A percentile compares a stretch with the other conserved stretches of the same genome.
Evolutionary conservation across 2,888 invertebrate species (phyloP).

Genomic region (Cremastinae sp.): DNA sequence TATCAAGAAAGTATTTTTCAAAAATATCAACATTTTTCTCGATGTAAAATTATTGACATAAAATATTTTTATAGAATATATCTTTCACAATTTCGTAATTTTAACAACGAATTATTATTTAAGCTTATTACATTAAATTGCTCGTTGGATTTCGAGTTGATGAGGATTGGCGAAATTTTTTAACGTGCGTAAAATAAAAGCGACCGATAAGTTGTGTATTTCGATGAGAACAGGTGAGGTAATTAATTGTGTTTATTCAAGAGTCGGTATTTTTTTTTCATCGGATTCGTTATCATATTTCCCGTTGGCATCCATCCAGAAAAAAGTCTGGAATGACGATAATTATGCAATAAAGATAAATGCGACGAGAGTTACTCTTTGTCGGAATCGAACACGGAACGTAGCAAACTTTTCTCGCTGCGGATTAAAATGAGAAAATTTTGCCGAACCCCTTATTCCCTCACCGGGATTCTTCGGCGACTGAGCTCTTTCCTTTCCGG

Average conservation of each 20-base stretch:
- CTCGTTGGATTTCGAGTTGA: too few relatives aligned
- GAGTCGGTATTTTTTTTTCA: not conserved
- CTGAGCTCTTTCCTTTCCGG: not conserved
- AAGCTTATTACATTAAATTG: too few relatives aligned
- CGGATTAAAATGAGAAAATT: conserved; percentile 2
- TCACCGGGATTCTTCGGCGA: not conserved
- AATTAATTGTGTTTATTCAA: conserved; percentile 8
- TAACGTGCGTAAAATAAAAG: too few relatives aligned
- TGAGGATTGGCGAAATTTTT: too few relatives aligned
- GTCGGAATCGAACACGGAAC: not conserved
- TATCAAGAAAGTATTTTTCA: too few relatives aligned
- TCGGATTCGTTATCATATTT: conserved; percentile 3
- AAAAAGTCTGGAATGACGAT: conserved; percentile 10
- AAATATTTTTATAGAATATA: too few relatives aligned
- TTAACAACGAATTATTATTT: too few relatives aligned
- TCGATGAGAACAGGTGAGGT: not conserved
- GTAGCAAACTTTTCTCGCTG: conserved; percentile 9
- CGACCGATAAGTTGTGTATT: not conserved
- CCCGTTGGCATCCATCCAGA: not conserved
- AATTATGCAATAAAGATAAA: conserved; percentile 7
- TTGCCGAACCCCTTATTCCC: not conserved
- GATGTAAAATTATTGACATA: too few relatives aligned
- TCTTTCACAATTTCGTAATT: too few relatives aligned
- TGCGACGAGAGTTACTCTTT: not conserved
- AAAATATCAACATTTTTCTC: too few relatives aligned